Evolutionary conservation across 2,797 vertebrate genomes (phyloP), one percentile per base, ranked within the genome.

Genomic region (Chelonia mydas): DNA sequence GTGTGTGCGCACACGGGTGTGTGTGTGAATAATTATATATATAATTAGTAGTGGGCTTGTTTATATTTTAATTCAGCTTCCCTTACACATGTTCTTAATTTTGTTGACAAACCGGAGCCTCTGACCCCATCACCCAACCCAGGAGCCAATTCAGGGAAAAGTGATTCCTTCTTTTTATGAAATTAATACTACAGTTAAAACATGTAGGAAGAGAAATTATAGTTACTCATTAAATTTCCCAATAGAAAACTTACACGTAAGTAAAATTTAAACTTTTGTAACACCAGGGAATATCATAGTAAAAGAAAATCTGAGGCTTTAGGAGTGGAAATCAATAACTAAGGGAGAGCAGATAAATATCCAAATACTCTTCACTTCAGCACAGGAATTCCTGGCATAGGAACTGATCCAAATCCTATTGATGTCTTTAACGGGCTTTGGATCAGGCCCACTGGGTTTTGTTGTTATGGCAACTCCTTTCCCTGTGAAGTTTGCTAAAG

Each of bases 1-100:
- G 10, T 19, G 51, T 19, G 51, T 1, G 17, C 6, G 0, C 51
- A 53, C 3, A 0, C 3, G 6, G 51, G 6, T 53, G 19, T 7
- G 51, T 53, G 17, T 53, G 51, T 53, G 51, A 53, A 53, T 53
- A 53, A 51, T 51, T 53, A 53, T 19, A 7, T 19, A 53, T 19
- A 19, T 19, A 54, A 21, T 54, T 7, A 54, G 19, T 54, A 28
- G 55, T 57, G 55, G 25, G 27, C 28, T 57, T 57, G 11, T 28
- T 27, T 28, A 57, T 13, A 59, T 59, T 28, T 59, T 59, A 59
- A 59, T 59, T 59, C 55, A 59, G 55, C 55, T 59, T 6, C 12
- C 55, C 5, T 59, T 59, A 3, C 12, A 28, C 55, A 59, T 3
- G 5, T 59, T 28, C 55, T 31, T 31, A 11, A 59, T 28, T 6